Evolutionary conservation across 2,888 invertebrate genomes (phyloP), one percentile per base, ranked within the genome.

Genomic region (Augochlorella aurata): DNA sequence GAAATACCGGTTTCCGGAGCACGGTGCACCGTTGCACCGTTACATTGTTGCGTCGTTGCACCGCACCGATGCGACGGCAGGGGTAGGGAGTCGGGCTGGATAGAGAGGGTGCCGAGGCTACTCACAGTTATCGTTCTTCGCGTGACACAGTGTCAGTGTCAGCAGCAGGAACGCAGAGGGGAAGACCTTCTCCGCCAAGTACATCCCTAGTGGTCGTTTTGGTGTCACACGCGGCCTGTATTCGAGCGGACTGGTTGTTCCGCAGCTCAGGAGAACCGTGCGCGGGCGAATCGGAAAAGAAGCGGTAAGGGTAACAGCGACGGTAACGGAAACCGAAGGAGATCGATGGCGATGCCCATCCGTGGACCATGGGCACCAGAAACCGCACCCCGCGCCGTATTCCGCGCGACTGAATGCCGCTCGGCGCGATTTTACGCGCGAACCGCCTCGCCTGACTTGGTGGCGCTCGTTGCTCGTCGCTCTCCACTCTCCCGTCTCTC

Each of bases 81-180:
- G 24, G 4, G 24, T 58, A 58, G 38, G 16, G 29, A 14, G 21
- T 52, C 10, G 1, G 10, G 52, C 9, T 38, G 24, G 61, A 18
- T 49, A 16, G 0, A 54, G 18, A 2, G 54, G 21, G 0, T 21
- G 24, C 5, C n/a, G 29, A 7, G 16, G 7, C 49, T 74, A 91
- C 92, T 92, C 87, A 92, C 92, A 91, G 74, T 90, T 89, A 74
- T 92, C 92, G 87, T 92, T 92, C 81, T 88, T 91, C 75, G 89
- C 91, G 38, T 74, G 83, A 79, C 83, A 81, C 68, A 83, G 73
- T 52, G 80, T 83, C 72, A 89, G 78, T 69, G 85, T 87, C 80
- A 89, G 73, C n/a, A 90, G 76, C 79, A 89, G 68, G 52, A 85
- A 82, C 77, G 76, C 88, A 54, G 77, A 63, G 49, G 78, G 79